These are phyloP conservation scores for Neotoxoptera formosana DNA, from an alignment of 1,140 invertebrate genomes.

Conservation along the genomic window DNA sequence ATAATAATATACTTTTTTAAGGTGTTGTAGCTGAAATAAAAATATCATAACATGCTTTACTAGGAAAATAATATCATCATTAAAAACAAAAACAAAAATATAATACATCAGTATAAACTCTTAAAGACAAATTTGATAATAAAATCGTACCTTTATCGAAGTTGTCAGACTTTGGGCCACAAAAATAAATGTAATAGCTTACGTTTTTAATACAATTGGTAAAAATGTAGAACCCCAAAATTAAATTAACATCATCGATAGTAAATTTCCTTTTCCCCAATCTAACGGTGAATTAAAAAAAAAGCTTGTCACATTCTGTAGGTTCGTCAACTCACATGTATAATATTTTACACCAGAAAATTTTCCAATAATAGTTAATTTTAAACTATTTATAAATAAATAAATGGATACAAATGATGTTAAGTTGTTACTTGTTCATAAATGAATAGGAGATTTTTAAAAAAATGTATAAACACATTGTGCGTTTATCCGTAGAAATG, in stretches of 20 bases:
- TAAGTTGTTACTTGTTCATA: background rate
- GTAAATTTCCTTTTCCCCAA: background rate
- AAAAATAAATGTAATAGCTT: background rate
- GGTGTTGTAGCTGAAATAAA: background rate
- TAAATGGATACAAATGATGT: background rate
- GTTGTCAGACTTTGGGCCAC: background rate
- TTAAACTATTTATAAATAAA: background rate
- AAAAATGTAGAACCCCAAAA: background rate
- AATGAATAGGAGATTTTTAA: background rate
- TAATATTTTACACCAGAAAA: too few species aligned
- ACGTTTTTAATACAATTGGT: background rate
- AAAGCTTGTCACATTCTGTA: too few species aligned
- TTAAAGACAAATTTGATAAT: background rate
- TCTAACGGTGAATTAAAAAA: background rate
- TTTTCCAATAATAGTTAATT: background rate
- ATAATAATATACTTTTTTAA: background rate
- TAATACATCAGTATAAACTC: background rate
- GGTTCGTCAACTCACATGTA: too few species aligned
- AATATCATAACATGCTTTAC: background rate
- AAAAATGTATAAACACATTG: background rate
- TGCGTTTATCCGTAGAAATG: background rate
- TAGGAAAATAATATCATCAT: background rate
- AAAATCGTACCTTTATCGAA: background rate
- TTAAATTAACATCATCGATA: background rate
- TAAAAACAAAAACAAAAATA: background rate